Evolutionary conservation across 2,797 vertebrate species (phyloP).

Genomic region (Enteromius afrohamiltoni): DNA sequence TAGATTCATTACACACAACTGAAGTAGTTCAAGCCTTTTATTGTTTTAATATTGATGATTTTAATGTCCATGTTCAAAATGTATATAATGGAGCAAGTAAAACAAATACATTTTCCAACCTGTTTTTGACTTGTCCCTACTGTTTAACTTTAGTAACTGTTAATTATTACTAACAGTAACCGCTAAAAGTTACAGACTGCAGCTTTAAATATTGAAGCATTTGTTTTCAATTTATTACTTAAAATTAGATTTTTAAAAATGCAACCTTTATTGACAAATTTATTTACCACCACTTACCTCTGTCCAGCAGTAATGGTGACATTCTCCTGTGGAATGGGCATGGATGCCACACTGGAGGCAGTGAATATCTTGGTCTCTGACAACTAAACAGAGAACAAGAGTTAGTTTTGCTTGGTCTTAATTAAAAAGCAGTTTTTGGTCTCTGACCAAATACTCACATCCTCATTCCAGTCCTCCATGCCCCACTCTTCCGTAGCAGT

Average conservation of each 20-base stretch:
- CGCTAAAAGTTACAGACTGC: no score
- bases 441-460: conserved; percentile 79
- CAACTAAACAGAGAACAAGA: conserved; percentile 76
- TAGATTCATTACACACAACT: no score
- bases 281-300: conserved; percentile 30
- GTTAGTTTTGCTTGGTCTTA: not conserved
- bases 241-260: not conserved
- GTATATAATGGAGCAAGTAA: no score
- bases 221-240: not conserved
- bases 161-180: no score
- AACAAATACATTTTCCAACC: no score
- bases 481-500: conserved; percentile 95
- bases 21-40: no score
- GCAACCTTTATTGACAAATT: not conserved
- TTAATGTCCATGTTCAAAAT: no score
- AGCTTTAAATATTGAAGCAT: not conserved
- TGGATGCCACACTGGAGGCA: conserved; percentile 91
- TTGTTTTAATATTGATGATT: no score
- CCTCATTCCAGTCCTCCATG: conserved; percentile 99
- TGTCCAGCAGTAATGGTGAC: conserved; percentile 93
- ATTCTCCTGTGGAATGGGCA: conserved; percentile 90
- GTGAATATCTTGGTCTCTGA: conserved; percentile 99
- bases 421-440: not conserved
- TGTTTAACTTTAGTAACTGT: no score
- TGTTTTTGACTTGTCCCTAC: no score